Conservation (phyloP, 1,140 invertebrate genomes). For the Atta colombica region DNA sequence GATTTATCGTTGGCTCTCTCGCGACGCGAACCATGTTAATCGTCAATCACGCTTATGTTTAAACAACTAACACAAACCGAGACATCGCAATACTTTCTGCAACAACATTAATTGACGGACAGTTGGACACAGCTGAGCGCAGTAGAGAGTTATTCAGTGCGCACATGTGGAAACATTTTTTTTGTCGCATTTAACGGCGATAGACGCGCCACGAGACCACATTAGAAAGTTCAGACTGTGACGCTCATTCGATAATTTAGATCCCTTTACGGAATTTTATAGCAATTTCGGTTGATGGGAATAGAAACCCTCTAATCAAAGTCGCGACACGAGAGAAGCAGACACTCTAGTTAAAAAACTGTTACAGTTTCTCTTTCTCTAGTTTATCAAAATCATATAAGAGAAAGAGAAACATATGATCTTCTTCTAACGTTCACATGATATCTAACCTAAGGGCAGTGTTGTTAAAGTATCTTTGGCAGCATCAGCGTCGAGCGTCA, state of each 20-base stretch:
- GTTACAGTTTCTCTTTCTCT: too few relatives aligned
- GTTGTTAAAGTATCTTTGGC: too few relatives aligned
- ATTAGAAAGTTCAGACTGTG: background rate
- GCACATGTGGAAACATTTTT: background rate
- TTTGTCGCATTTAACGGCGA: background rate
- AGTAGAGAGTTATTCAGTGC: background rate
- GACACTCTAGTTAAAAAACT: too few relatives aligned
- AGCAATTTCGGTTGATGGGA: too few relatives aligned
- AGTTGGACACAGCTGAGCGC: background rate
- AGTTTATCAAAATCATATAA: too few relatives aligned
- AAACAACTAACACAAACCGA: background rate
- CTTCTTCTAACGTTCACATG: too few relatives aligned
- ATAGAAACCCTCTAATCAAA: too few relatives aligned
- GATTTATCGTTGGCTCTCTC: background rate
- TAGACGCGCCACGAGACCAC: background rate
- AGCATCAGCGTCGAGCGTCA: too few relatives aligned
- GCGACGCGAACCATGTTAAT: background rate
- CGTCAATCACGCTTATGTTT: background rate
- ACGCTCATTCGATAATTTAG: constrained; percentile 5
- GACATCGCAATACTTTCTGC: constrained; percentile 15
- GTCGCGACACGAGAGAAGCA: too few relatives aligned
- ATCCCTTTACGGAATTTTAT: background rate
- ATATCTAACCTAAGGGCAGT: too few relatives aligned
- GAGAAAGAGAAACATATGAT: too few relatives aligned
- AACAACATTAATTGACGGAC: constrained; percentile 8